Conservation (phyloP, 2,888 invertebrate species). For the Coecobrya sp. region DNA sequence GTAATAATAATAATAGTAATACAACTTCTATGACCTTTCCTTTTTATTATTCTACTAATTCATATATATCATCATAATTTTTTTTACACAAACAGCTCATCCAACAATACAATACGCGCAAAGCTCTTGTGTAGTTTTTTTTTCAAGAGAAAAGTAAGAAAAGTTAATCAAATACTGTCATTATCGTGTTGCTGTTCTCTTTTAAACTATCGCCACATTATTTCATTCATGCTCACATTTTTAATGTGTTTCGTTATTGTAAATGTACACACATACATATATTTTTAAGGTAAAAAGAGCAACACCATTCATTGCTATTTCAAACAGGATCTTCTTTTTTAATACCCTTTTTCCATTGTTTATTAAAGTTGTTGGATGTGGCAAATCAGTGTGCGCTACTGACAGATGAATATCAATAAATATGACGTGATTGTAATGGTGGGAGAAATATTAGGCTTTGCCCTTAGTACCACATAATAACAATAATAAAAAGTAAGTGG, state of each 20-base stretch:
- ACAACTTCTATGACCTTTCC: constrained; percentile 47
- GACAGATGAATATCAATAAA: constrained; percentile 77
- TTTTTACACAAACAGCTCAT: constrained; percentile 37
- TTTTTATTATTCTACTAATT: constrained; percentile 58
- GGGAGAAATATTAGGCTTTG: constrained; percentile 53
- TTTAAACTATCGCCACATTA: constrained; percentile 39
- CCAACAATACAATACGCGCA: constrained; percentile 3
- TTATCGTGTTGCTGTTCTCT: constrained; percentile 47
- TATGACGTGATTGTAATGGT: constrained; percentile 72
- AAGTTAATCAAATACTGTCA: constrained; percentile 62
- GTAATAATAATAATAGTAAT: background rate
- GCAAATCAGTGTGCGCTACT: constrained; percentile 70
- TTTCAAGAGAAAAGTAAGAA: background rate
- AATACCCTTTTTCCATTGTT: constrained; percentile 15
- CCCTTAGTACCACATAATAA: constrained; percentile 55
- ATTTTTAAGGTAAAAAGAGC: too few relatives aligned
- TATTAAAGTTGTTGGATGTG: constrained; percentile 28
- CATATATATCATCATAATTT: constrained; percentile 42
- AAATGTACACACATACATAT: background rate
- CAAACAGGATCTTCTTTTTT: constrained; percentile 8
- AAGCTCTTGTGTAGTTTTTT: constrained; percentile 23
- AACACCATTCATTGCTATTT: constrained; percentile 16
- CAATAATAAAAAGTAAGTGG: constrained; percentile 56
- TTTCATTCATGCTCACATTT: constrained; percentile 43
- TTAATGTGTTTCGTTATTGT: background rate